A percentile compares a stretch with the other conserved stretches of the same genome.
Evolutionary conservation across 1,140 invertebrate genomes (phyloP).

Genomic region (Steinernema khuongi): DNA sequence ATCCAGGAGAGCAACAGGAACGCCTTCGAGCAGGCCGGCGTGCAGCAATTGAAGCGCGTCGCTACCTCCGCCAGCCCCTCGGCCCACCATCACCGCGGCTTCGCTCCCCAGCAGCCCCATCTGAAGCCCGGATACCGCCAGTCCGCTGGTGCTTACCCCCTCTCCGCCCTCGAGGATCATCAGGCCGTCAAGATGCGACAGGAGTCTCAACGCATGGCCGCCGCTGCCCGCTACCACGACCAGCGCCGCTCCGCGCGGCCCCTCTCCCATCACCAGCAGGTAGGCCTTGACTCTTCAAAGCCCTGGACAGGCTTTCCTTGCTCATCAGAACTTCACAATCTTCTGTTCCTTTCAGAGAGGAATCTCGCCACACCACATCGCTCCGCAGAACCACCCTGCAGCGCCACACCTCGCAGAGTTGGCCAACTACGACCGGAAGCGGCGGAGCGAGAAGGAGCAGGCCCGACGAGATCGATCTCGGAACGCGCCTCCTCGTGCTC

Average conservation of each 20-base stretch:
- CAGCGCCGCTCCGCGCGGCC: neutral
- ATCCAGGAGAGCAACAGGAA: constrained; percentile 69
- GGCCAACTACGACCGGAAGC: constrained; percentile 54
- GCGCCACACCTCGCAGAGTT: constrained; percentile 48
- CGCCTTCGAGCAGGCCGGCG: constrained; percentile 68
- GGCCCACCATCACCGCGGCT: constrained; percentile 9
- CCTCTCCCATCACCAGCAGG: neutral
- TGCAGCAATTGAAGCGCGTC: constrained; percentile 57
- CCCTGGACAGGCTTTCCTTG: neutral
- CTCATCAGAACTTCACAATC: too few relatives aligned
- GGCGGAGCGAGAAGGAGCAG: constrained; percentile 36
- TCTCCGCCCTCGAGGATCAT: constrained; percentile 18
- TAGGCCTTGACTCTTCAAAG: neutral
- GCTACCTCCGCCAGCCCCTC: constrained; percentile 26
- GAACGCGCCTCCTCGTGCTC: neutral
- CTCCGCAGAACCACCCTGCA: constrained; percentile 46
- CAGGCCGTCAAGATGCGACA: constrained; percentile 18
- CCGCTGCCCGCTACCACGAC: neutral
- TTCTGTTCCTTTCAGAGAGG: neutral
- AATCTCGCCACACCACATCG: constrained; percentile 14
- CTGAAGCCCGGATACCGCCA: constrained; percentile 12
- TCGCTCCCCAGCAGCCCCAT: neutral
- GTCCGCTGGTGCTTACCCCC: constrained; percentile 17
- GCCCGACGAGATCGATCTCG: constrained; percentile 33
- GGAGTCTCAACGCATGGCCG: constrained; percentile 13